Evolutionary conservation across 2,888 invertebrate genomes (phyloP), one percentile per base, ranked within the genome.

Genomic region (Volucella inanis): DNA sequence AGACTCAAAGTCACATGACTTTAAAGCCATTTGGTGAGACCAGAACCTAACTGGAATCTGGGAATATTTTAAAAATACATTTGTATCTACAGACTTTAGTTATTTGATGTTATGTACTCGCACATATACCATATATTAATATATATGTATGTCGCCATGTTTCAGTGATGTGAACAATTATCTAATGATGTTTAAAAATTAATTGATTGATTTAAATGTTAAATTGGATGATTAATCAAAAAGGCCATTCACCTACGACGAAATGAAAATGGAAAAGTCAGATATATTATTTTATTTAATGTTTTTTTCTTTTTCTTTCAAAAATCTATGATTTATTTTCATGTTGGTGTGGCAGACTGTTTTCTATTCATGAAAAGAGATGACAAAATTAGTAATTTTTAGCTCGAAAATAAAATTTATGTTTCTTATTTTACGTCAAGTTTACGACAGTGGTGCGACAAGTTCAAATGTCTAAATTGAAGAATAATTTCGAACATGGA

Each of bases 151-250:
- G 72, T 54, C 41, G 49, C 54, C 52, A n/a, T 12, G 39, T 49
- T 41, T 71, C 55, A 49, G 61, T 81, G 81, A 85, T 81, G 71
- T 62, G 71, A 57, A 85, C 72, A 76, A 72, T 77, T 81, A 85
- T 59, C 55, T 74, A 85, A 81, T 77, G 72, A 68, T 72, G 62
- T 62, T 55, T 55, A 68, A 72, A 72, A 76, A 81, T 85, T 76
- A 81, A 57, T 62, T 85, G 85, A 81, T 85, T 85, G 77, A 81
- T 81, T 85, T 72, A 85, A 77, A 72, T 67, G 68, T 77, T 77
- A 85, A 85, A 80, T 76, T 61, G 71, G 55, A 11, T 54, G 54
- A 85, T 85, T 80, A 85, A 85, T 85, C 80, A 76, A 31, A 39
- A 52, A 38, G 4, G 8, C 14, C 6, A 43, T n/a, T 3, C 54